Percentiles rank a stretch among this genome's conserved stretches.
Evolutionary conservation across 1,140 invertebrate genomes (phyloP).

Genomic region (Drosophila tsacasi): DNA sequence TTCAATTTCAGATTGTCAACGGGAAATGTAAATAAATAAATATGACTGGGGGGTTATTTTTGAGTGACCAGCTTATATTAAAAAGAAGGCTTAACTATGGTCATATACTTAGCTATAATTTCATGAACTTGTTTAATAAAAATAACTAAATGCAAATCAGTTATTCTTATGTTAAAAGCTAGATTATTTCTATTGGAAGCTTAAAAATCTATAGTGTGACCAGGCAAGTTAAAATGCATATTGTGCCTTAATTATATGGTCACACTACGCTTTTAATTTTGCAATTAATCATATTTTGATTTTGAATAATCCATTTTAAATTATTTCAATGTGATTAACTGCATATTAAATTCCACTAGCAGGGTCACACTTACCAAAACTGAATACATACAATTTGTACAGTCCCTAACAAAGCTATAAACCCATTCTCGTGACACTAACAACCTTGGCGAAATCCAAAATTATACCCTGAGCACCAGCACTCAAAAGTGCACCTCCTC

Average conservation of each 20-base stretch:
- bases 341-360: neutral
- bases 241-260: neutral
- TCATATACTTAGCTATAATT: neutral
- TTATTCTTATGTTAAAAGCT: neutral
- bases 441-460: constrained; percentile 14
- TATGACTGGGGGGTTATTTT: fast-evolving
- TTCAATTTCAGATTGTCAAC: constrained; percentile 9
- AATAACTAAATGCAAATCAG: neutral
- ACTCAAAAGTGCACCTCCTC: neutral
- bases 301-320: neutral
- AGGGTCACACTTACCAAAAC: neutral
- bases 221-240: neutral
- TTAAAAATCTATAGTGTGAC: neutral
- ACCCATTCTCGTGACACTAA: neutral
- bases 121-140: neutral
- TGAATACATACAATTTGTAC: no score
- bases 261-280: no score
- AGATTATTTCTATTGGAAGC: neutral
- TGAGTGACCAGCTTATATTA: neutral
- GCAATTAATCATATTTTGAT: no score
- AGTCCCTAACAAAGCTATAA: neutral
- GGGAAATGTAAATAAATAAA: neutral
- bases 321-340: neutral
- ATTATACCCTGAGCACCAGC: constrained; percentile 9
- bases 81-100: neutral